Base-by-base conservation (phyloP, 2,113 vertebrate genomes). In the Antennarius striatus region DNA sequence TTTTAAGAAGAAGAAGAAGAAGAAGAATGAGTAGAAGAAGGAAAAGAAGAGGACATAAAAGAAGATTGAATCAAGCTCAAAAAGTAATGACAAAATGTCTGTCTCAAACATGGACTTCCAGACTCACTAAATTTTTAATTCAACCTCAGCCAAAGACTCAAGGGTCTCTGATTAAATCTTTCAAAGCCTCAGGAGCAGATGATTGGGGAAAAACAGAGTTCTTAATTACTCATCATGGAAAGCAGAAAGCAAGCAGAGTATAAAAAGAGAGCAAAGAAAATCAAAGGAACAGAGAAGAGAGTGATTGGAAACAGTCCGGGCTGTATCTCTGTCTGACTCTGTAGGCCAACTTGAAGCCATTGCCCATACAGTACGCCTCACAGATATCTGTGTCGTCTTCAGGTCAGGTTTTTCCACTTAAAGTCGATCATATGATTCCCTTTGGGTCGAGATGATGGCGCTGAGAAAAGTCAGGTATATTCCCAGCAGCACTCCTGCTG, bases 91-190 rank as follows among this genome's bases (percentile, higher is more conserved):
- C 57, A 63, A 53, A 72, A 68, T 73, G 64, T 75, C 46, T 68
- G 62, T 84, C 65, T 88, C 78, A 56, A 80, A 83, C 76, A 75
- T 73, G 79, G 75, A 67, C 86, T 86, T 75, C 59, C 68, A 67
- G 84, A 83, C 70, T 63, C 71, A 72, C 66, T 77, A 68, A 68
- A 71, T 82, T 72, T 84, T 75, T 86, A 56, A 86, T 83, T 79
- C 59, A 63, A 70, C 63, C 66, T 68, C 63, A 77, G 77, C 63
- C 57, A 45, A 51, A 78, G 74, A 79, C 69, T 57, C 1, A 14
- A 3, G 54, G 53, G 77, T 56, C 70, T 74, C 61, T 10, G 29
- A 68, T 68, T 71, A 79, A 84, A 83, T 63, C 75, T 79, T 73
- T 80, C 28, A 63, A 62, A 81, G 73, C 68, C 73, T 77, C 59